Evolutionary conservation across 2,113 vertebrate species (phyloP).

Genomic region (Megaptera novaeangliae): DNA sequence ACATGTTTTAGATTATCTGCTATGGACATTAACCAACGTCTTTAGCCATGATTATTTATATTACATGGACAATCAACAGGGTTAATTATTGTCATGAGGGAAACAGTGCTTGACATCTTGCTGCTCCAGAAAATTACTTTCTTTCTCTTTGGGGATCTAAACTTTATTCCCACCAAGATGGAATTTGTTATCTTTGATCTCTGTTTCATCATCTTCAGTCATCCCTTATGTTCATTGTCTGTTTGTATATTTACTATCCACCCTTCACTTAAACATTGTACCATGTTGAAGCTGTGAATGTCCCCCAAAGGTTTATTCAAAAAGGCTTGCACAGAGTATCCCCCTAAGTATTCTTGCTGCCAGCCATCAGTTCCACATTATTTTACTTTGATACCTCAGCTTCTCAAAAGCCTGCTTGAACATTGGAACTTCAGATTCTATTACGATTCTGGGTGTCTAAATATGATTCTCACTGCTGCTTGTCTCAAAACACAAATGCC

Average conservation of each 20-base stretch:
- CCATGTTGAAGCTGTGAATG: neutral
- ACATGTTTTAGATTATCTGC: neutral
- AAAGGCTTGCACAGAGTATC: neutral
- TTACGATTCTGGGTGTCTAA: neutral
- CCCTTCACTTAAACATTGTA: neutral
- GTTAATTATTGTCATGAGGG: neutral
- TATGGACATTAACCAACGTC: neutral
- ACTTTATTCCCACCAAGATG: neutral
- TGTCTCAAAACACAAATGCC: neutral
- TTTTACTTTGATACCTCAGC: neutral
- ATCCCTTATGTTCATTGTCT: neutral
- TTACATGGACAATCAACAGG: neutral
- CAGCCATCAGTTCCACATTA: neutral
- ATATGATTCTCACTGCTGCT: neutral
- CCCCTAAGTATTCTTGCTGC: neutral
- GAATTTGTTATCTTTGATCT: neutral
- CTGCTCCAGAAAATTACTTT: neutral
- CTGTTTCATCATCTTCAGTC: neutral
- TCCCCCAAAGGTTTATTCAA: neutral
- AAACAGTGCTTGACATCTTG: neutral
- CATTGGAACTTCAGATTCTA: neutral
- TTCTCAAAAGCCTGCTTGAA: neutral
- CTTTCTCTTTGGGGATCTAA: neutral
- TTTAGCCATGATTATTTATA: neutral
- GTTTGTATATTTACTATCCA: neutral